Evolutionary conservation across 2,113 vertebrate species (phyloP).

Genomic region (Terrapene triunguis): DNA sequence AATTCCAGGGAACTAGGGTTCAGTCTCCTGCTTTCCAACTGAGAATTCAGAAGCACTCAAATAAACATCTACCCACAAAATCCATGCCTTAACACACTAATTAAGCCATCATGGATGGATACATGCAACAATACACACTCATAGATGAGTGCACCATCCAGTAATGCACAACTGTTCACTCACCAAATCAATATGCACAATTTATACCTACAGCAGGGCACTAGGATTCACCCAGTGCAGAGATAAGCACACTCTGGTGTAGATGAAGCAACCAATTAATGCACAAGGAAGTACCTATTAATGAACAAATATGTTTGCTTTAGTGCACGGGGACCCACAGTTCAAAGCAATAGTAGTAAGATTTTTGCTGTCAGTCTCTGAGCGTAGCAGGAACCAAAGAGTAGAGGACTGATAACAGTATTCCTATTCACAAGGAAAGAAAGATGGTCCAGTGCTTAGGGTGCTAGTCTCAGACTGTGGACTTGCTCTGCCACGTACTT

Average conservation of each 20-base stretch:
- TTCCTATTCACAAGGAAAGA: not conserved
- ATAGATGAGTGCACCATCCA: too few species aligned
- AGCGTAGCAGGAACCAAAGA: not conserved
- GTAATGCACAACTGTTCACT: not conserved
- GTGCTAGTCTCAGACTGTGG: not conserved
- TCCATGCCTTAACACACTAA: not conserved
- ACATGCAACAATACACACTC: not conserved
- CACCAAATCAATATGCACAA: not conserved
- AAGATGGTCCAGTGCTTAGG: not conserved
- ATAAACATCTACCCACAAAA: not conserved
- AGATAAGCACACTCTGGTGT: not conserved
- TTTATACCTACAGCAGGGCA: not conserved
- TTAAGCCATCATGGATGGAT: too few species aligned
- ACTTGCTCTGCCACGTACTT: not conserved
- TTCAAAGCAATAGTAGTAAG: not conserved
- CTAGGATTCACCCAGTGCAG: not conserved
- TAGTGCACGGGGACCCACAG: accelerated
- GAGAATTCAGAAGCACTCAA: not conserved
- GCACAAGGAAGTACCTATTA: not conserved
- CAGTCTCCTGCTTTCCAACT: not conserved
- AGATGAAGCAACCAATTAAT: not conserved
- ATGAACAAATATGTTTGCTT: not conserved
- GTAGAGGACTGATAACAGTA: not conserved
- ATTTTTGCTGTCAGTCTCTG: not conserved
- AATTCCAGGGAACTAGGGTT: not conserved